Evolutionary conservation across 2,888 invertebrate genomes (phyloP).

Genomic region (Ornithoptera priamus): DNA sequence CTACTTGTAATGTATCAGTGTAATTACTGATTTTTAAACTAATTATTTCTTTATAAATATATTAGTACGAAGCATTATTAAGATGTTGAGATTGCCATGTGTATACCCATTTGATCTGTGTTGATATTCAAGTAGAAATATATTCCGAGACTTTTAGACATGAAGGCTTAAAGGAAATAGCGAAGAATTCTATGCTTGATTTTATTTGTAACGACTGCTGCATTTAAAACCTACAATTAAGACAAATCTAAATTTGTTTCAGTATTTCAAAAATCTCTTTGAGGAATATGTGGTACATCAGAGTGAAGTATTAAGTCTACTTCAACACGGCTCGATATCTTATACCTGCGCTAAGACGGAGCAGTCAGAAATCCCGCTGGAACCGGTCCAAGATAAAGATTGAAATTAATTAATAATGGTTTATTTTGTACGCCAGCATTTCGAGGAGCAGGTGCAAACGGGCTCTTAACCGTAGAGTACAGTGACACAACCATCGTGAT

Average conservation of each 20-base stretch:
- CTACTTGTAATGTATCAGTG: too few species aligned
- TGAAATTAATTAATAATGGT: conserved; percentile 31
- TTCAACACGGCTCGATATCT: conserved; percentile 20
- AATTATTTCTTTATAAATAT: too few species aligned
- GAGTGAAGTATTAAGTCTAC: conserved; percentile 18
- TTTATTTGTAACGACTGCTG: background rate
- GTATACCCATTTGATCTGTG: too few species aligned
- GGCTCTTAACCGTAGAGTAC: conserved; percentile 21
- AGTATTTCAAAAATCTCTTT: conserved; percentile 7
- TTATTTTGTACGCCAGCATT: conserved; percentile 28
- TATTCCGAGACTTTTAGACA: too few species aligned
- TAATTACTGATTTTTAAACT: too few species aligned
- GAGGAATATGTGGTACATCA: conserved; percentile 13
- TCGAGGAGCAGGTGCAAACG: conserved; percentile 30
- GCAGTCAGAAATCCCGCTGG: conserved; percentile 28
- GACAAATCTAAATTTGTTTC: background rate
- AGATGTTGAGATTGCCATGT: too few species aligned
- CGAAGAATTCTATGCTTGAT: too few species aligned
- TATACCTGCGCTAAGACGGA: conserved; percentile 25
- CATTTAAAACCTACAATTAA: background rate
- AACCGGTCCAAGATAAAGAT: conserved; percentile 29
- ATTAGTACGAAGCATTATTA: too few species aligned
- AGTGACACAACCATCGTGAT: conserved; percentile 28
- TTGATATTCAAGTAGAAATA: too few species aligned
- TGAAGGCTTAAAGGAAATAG: too few species aligned